These are phyloP conservation scores for Neotoxoptera formosana DNA, from an alignment of 1,140 invertebrate genomes.

Conservation along the genomic window DNA sequence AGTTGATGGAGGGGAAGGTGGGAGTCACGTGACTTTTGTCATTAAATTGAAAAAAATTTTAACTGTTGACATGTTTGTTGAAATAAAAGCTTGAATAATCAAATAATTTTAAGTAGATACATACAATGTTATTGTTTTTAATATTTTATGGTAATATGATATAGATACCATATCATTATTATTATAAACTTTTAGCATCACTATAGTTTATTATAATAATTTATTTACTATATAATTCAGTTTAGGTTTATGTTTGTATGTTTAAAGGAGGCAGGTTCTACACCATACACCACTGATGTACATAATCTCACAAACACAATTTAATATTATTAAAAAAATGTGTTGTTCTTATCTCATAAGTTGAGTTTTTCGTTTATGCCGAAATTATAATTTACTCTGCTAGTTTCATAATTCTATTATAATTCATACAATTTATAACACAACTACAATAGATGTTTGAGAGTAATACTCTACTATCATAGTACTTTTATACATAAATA, in stretches of 20 bases:
- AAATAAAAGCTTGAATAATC: too few relatives aligned
- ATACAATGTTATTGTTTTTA: too few relatives aligned
- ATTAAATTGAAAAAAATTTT: too few relatives aligned
- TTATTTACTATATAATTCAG: too few relatives aligned
- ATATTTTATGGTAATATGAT: neutral
- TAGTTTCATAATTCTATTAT: neutral
- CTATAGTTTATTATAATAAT: too few relatives aligned
- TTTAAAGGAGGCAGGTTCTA: neutral
- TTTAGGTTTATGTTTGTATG: neutral
- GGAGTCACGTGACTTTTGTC: too few relatives aligned
- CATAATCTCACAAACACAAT: too few relatives aligned
- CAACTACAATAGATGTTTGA: neutral
- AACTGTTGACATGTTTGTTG: too few relatives aligned
- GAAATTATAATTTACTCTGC: neutral
- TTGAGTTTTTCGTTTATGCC: neutral
- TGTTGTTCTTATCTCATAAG: neutral
- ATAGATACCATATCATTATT: too few relatives aligned
- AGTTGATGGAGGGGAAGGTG: neutral
- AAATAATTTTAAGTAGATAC: too few relatives aligned
- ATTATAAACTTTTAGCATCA: neutral
- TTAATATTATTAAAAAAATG: neutral
- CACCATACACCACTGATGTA: too few relatives aligned
- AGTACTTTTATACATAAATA: neutral
- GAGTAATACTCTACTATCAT: neutral
- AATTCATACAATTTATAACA: neutral